Base-by-base conservation (phyloP, 2,888 invertebrate genomes). In the Chirona hameri region DNA sequence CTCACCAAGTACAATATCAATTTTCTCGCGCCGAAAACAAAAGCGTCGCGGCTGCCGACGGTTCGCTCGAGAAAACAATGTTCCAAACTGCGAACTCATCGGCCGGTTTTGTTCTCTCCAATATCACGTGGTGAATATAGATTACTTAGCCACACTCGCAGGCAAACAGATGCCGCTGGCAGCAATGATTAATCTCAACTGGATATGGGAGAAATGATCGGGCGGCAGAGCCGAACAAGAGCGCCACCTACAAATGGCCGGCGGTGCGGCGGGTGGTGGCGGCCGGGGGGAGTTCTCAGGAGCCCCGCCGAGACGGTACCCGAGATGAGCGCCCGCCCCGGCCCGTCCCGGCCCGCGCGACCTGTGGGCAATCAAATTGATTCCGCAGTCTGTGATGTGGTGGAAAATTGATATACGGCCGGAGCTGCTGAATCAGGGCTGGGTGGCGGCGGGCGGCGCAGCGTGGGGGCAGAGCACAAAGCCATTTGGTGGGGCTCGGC, bases 41-140 rank as follows among this genome's bases (percentile, higher is more conserved):
- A 76, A 24, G 76, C 39, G 39, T 39, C 24, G 21, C 76, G 39
- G 39, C 76, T 46, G 76, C 46, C 76, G 76, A 76, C 76, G 39
- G 76, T 46, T 27, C 27, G 27, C 39, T 4, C 24, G 24, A 18
- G 76, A 31, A 76, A 4, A 76, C 76, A 76, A 76, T 76, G 76
- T 39, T 27, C 12, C 76, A 76, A 76, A 76, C 76, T 76, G 76
- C 76, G 76, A 24, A 76, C 15, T 76, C 76, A 76, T 46, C 24
- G 46, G 21, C 39, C 46, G 39, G 76, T 76, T 76, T 76, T 76
- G 76, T 76, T 76, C 76, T 46, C 31, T 76, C 76, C 76, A 76
- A 46, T 46, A 39, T 76, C 76, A 76, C 46, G 76, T 24, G 76
- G 76, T 76, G 76, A 76, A 76, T 76, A 76, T 76, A 76, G 76